phyloP scores from a whole-genome alignment of 23 tunicate species.

The Halocynthia aurantium region DNA sequence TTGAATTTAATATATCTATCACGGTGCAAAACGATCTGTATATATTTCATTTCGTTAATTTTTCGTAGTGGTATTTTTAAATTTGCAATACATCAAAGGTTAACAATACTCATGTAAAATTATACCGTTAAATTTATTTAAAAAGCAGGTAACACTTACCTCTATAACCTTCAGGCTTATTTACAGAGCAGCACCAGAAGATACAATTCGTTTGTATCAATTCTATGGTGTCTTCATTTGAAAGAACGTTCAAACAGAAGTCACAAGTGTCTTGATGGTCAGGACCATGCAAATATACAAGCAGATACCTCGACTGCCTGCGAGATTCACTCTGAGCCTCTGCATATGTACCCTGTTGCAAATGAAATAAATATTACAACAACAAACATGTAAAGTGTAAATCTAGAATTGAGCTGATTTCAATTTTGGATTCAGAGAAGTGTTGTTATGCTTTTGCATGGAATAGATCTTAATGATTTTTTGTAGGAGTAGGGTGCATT shows the following conservation, averaged over 20 bases:
- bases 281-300: slow-evolving; percentile 68
- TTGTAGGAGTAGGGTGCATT: too few relatives aligned
- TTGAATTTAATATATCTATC: too few relatives aligned
- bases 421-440: background rate
- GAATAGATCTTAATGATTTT: too few relatives aligned
- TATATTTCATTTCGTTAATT: too few relatives aligned
- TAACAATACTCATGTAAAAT: too few relatives aligned
- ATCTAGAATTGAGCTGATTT: background rate
- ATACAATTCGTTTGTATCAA: slow-evolving; percentile 53
- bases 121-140: background rate
- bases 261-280: slow-evolving; percentile 34
- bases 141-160: slow-evolving; percentile 29
- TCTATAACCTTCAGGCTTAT: slow-evolving; percentile 81
- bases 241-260: slow-evolving; percentile 49
- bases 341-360: slow-evolving; percentile 63
- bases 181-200: slow-evolving; percentile 77
- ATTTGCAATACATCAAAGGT: too few relatives aligned
- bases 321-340: slow-evolving; percentile 65
- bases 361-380: background rate
- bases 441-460: too few relatives aligned
- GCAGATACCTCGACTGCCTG: slow-evolving; percentile 33
- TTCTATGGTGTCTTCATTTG: slow-evolving; percentile 38
- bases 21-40: too few relatives aligned
- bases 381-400: too few relatives aligned
- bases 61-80: too few relatives aligned